Conservation (phyloP, 2,888 invertebrate species). For the Mythimna albipuncta region DNA sequence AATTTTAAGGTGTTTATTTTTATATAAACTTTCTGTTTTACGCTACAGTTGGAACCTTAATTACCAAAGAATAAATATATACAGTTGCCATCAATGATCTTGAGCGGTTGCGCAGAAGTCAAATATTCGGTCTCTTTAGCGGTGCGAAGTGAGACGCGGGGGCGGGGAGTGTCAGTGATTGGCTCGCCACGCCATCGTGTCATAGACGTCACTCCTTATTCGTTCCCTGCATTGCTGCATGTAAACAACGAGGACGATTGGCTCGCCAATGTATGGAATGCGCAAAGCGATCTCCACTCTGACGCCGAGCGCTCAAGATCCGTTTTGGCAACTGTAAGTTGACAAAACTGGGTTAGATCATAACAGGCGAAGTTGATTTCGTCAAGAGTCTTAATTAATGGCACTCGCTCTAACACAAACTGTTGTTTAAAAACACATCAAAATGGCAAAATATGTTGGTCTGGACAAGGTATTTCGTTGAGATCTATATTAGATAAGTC, state of each 20-base stretch:
- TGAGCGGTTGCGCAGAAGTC: no score
- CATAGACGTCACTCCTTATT: no score
- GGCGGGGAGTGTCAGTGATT: no score
- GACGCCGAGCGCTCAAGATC: no score
- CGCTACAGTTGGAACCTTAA: constrained; percentile 3
- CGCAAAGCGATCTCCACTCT: no score
- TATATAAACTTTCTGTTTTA: constrained; percentile 39
- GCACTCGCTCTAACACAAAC: constrained; percentile 35
- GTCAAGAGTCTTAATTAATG: constrained; percentile 62
- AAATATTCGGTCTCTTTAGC: no score
- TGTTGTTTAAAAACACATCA: constrained; percentile 58
- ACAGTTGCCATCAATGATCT: no score
- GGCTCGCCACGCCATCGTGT: no score
- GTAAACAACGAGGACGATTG: no score
- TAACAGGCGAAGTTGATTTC: constrained; percentile 47
- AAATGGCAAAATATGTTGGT: constrained; percentile 55
- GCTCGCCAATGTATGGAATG: no score
- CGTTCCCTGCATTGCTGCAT: no score
- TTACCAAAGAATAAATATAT: constrained; percentile 44
- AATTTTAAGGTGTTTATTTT: constrained; percentile 13
- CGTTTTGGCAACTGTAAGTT: neutral
- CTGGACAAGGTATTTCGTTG: constrained; percentile 47
- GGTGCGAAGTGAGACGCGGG: no score
- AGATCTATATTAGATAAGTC: constrained; percentile 62
- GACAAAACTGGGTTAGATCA: constrained; percentile 57